Conservation (phyloP, 2,888 invertebrate genomes). For the Tridacna gigas region DNA sequence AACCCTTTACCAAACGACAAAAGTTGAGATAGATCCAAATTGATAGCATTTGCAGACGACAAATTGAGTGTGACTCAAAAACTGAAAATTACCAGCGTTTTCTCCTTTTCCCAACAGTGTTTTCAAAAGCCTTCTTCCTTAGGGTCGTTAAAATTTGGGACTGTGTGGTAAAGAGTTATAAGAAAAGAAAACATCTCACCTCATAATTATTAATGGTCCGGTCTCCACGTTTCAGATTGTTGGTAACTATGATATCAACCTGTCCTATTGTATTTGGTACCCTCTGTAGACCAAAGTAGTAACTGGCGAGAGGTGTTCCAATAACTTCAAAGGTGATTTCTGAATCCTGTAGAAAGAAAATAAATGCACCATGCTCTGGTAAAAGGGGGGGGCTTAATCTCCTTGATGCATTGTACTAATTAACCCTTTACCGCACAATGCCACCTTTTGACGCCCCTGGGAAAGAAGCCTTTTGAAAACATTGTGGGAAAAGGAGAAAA, state of each 20-base stretch:
- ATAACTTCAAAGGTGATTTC: slow-evolving; percentile 47
- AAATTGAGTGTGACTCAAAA: too few relatives aligned
- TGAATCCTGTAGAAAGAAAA: slow-evolving; percentile 27
- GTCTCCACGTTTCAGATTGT: slow-evolving; percentile 21
- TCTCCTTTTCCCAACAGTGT: too few relatives aligned
- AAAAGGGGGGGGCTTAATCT: too few relatives aligned
- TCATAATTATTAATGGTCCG: background rate
- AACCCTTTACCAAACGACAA: too few relatives aligned
- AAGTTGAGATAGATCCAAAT: too few relatives aligned
- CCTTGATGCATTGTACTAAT: background rate
- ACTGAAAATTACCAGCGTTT: too few relatives aligned
- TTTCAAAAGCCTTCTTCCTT: too few relatives aligned
- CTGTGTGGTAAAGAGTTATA: too few relatives aligned
- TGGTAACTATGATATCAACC: background rate
- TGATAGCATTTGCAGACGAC: too few relatives aligned
- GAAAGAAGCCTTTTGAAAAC: background rate
- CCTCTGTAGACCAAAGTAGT: slow-evolving; percentile 49
- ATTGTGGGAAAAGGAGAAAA: background rate
- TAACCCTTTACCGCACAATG: background rate
- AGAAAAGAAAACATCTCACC: background rate
- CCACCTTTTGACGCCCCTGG: background rate
- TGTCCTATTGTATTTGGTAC: background rate
- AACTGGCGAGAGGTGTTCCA: slow-evolving; percentile 23
- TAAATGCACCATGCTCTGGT: too few relatives aligned
- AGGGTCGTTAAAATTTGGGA: too few relatives aligned